A percentile compares a stretch with the other conserved stretches of the same genome.
phyloP scores from a whole-genome alignment of 2,888 invertebrate genomes.

The Boloria euphrosyne region DNA sequence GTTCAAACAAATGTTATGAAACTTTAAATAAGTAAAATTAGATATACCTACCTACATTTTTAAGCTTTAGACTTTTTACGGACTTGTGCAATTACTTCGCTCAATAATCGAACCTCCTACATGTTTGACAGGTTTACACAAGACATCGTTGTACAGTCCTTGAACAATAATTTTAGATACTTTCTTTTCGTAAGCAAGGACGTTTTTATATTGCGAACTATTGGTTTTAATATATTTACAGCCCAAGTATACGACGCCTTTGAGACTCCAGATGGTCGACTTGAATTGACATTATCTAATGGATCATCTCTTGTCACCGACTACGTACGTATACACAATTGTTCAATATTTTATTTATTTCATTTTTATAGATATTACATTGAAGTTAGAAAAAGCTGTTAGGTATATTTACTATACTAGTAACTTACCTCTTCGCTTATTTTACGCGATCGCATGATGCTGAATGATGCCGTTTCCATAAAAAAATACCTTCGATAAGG shows the following conservation, averaged over 20 bases:
- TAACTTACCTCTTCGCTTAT: not conserved
- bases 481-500: too few relatives aligned
- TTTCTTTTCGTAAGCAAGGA: too few relatives aligned
- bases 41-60: too few relatives aligned
- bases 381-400: not conserved
- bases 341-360: not conserved
- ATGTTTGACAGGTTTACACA: too few relatives aligned
- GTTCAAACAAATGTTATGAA: too few relatives aligned
- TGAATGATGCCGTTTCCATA: not conserved
- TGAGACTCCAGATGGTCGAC: constrained; percentile 57
- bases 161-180: too few relatives aligned
- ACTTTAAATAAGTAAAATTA: too few relatives aligned
- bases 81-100: too few relatives aligned
- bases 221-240: constrained; percentile 35
- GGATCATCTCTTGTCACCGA: constrained; percentile 65
- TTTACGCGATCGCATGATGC: not conserved
- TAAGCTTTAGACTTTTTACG: too few relatives aligned
- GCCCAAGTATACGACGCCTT: constrained; percentile 72
- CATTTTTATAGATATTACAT: not conserved
- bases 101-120: too few relatives aligned
- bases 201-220: too few relatives aligned
- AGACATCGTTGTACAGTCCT: too few relatives aligned
- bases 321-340: constrained; percentile 56
- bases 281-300: constrained; percentile 66
- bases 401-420: not conserved